These are phyloP conservation scores for Andrena hattorfiana DNA, from an alignment of 2,888 invertebrate species.

Conservation along the genomic window DNA sequence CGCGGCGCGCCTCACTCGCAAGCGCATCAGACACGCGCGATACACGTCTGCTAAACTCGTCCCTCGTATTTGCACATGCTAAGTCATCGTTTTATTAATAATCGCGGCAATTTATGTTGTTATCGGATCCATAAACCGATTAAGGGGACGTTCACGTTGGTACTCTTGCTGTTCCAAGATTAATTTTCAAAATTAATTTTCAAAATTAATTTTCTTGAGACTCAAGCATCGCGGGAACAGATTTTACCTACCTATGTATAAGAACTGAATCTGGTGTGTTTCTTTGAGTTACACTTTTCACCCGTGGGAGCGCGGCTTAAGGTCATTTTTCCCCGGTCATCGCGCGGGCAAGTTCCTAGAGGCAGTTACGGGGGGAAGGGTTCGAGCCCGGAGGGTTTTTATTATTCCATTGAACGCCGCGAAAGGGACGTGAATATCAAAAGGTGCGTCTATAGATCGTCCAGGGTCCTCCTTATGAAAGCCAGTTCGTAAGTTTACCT, in stretches of 20 bases:
- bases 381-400: slow-evolving; percentile 55
- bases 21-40: slow-evolving; percentile 50
- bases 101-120: slow-evolving; percentile 37
- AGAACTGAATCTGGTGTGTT: no score
- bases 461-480: slow-evolving; percentile 61
- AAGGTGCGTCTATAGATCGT: slow-evolving; percentile 43
- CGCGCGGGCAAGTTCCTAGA: slow-evolving; percentile 12
- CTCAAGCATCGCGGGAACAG: neutral
- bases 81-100: slow-evolving; percentile 57
- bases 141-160: neutral
- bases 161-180: no score
- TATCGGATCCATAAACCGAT: slow-evolving; percentile 19
- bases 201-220: neutral
- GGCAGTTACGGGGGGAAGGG: slow-evolving; percentile 28
- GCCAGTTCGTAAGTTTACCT: slow-evolving; percentile 68
- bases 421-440: slow-evolving; percentile 68
- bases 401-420: slow-evolving; percentile 64
- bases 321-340: neutral
- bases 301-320: neutral
- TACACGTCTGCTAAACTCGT: slow-evolving; percentile 40
- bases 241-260: no score
- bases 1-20: slow-evolving; percentile 52
- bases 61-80: slow-evolving; percentile 46
- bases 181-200: neutral
- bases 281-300: no score